Conservation (phyloP, 2,888 invertebrate genomes). For the Sarcophaga carnaria region DNA sequence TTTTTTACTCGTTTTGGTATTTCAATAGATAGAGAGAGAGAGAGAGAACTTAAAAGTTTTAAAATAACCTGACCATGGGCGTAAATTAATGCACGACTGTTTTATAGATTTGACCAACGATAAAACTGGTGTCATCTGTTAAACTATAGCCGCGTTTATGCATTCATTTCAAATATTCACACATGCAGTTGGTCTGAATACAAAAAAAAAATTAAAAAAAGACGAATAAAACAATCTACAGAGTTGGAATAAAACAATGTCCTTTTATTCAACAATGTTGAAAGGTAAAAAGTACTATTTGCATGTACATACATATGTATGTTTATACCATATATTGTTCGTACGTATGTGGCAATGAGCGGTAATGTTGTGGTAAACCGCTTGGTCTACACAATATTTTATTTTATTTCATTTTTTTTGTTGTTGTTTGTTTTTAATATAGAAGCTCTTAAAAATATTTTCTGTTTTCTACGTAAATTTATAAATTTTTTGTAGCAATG, state of each 20-base stretch:
- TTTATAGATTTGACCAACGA: constrained; percentile 2
- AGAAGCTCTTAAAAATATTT: constrained; percentile 40
- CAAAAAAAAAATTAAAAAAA: neutral
- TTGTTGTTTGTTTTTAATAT: too few relatives aligned
- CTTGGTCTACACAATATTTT: constrained; percentile 36
- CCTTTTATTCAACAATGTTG: constrained; percentile 28
- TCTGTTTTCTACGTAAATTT: constrained; percentile 73
- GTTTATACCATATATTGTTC: neutral
- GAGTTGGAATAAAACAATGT: constrained; percentile 1
- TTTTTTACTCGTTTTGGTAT: too few relatives aligned
- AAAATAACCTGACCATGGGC: too few relatives aligned
- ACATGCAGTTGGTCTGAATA: too few relatives aligned
- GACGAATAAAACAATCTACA: neutral
- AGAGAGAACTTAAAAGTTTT: too few relatives aligned
- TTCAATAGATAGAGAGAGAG: too few relatives aligned
- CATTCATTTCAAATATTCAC: too few relatives aligned
- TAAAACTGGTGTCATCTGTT: constrained; percentile 30
- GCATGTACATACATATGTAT: neutral
- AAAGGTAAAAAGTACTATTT: constrained; percentile 28
- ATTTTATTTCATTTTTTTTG: constrained; percentile 11
- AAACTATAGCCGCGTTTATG: neutral
- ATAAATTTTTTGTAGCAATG: constrained; percentile 78
- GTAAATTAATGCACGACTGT: neutral
- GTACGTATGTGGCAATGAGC: constrained; percentile 31
- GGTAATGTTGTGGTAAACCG: constrained; percentile 65